Base-by-base conservation (phyloP, 2,797 vertebrate species). In the Telmatherina bonti region DNA sequence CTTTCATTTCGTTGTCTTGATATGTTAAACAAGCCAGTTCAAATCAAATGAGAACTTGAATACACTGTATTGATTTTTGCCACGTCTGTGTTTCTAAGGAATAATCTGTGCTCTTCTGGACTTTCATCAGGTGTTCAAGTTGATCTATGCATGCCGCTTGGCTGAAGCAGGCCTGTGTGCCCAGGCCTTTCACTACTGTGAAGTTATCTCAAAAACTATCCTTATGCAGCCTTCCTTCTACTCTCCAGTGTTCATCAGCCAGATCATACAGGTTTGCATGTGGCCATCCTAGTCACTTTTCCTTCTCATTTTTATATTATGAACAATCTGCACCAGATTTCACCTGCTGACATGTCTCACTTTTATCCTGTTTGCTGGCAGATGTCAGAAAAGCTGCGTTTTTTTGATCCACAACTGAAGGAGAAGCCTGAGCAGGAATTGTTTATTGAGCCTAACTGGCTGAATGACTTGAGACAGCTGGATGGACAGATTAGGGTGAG, bases 111-210 rank as follows among this genome's bases (percentile, higher is more conserved):
- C n/a, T 67, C 20, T 63, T 35, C 1, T 76, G 61, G 6, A 79
- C 16, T 81, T 27, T 35, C 7, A 3, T 56, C 53, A 99, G 98
- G 96, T 99, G 74, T 99, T 96, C 79, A 99, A 98, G 74, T 96
- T 99, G 89, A 96, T 99, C 89, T 99, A 99, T 57, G 96, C 96
- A 26, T 99, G 97, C 82, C 95, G 97, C 20, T 91, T 99, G 83
- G 97, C 97, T 15, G 97, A 99, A 81, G 90, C 95, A 54, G 98
- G 98, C 3, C 95, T 99, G 0, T 94, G 95, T 24, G 95, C 96
- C 0, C 98, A 99, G 84, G 97, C 98, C 65, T 99, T 98, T 77
- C 97, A 98, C 81, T 99, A 99, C 83, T 99, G 97, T 53, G 98
- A 99, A 87, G 96, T 96, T 22, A 96, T 99, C 57, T 95, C 97